Evolutionary conservation across 2,888 invertebrate species (phyloP), one percentile per base, ranked within the genome.

Genomic region (Tenthredo notha): DNA sequence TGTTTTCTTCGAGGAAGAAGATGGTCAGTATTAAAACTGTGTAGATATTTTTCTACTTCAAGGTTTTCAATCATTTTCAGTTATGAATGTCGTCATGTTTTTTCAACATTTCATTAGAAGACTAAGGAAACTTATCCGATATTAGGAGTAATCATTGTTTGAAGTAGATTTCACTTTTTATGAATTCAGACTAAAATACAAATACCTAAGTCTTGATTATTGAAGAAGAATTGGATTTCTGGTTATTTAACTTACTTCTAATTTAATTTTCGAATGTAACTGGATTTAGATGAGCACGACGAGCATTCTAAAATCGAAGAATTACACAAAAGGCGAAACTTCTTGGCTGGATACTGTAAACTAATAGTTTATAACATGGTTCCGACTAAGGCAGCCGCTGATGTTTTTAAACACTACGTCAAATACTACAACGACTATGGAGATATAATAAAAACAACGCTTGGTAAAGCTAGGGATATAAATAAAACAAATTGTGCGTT

Each of bases 341-440:
- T 99, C 93, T 95, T 99, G 87, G 99, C 99, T 0, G 98, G 98
- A 29, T 99, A 98, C 94, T 99, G 99, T 94, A 99, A 99, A 94
- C 95, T 99, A 78, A 97, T 99, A 90, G 98, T 99, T 84, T 99
- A 99, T 95, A 99, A 99, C 93, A 98, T 99, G 89, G 96, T 99
- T 93, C 98, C 98, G 43, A 98, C 99, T 1, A 96, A 97, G 92
- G 96, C 97, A 89, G 98, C 98, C 18, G 97, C 98, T 0, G 98
- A 98, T 92, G 97, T 99, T 85, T 99, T 99, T 94, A 98, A 98
- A 93, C 98, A 99, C 93, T 99, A 99, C 93, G 98, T 99, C 86
- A 98, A 98, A 96, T 99, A 98, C 93, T 99, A 99, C 94, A 98
- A 98, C 93, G 99, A 99, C 94, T 99, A 99, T 94, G 99, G 99